Evolutionary conservation across 53 echinoderm and acorn worm genomes (phyloP).

Genomic region (Arbacia lixula): DNA sequence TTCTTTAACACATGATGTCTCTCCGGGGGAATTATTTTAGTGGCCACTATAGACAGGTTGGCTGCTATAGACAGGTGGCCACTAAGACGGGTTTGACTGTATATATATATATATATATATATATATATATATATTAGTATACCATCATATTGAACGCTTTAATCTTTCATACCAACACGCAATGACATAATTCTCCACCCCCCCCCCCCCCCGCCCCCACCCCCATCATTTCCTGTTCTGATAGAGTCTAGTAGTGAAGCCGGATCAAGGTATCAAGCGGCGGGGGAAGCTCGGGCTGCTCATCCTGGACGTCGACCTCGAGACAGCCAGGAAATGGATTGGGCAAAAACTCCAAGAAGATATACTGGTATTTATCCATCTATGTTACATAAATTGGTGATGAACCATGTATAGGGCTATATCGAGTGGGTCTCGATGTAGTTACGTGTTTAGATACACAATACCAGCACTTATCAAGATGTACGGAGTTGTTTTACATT

Average conservation of each 20-base stretch:
- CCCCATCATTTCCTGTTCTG: background rate
- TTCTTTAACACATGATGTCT: too few species aligned
- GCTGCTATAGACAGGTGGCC: too few species aligned
- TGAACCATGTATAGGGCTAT: too few species aligned
- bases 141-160: background rate
- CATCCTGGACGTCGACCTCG: slow-evolving; percentile 64
- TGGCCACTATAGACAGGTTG: too few species aligned
- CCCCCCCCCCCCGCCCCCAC: background rate
- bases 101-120: too few species aligned
- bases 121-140: background rate
- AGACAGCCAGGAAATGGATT: slow-evolving; percentile 66
- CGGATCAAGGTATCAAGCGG: slow-evolving; percentile 77
- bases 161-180: background rate
- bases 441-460: too few species aligned
- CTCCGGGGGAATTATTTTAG: too few species aligned
- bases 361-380: slow-evolving; percentile 66
- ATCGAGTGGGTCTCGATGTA: too few species aligned
- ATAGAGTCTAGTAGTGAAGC: slow-evolving; percentile 68
- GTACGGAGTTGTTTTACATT: too few species aligned
- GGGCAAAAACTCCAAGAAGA: slow-evolving; percentile 39
- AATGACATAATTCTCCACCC: background rate
- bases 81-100: too few species aligned
- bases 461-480: too few species aligned
- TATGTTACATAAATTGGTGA: too few species aligned
- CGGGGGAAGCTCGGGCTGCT: slow-evolving; percentile 73